Conservation (phyloP, 2,113 vertebrate genomes). For the Lota lota region DNA sequence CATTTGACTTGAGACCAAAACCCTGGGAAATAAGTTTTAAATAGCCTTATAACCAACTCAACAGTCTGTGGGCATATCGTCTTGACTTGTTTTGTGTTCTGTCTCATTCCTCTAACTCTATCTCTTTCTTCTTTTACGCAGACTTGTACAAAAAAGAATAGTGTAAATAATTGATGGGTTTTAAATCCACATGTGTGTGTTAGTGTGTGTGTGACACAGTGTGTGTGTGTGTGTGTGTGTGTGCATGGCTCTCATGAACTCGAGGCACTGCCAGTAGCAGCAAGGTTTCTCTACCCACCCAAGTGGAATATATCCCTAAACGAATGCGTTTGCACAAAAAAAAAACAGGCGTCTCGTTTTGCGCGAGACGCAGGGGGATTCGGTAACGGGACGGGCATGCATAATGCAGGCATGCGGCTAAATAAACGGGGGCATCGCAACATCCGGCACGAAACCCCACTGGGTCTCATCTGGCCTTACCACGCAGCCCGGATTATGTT, state of each 20-base stretch:
- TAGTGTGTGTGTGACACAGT: background rate
- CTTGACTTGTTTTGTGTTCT: too few species aligned
- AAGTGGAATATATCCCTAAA: constrained; percentile 63
- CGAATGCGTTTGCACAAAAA: constrained; percentile 65
- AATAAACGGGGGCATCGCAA: constrained; percentile 52
- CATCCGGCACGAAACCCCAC: constrained; percentile 37
- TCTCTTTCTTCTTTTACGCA: background rate
- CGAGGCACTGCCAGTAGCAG: constrained; percentile 15
- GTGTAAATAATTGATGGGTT: too few species aligned
- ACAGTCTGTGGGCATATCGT: too few species aligned
- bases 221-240: constrained; percentile 4
- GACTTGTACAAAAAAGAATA: too few species aligned
- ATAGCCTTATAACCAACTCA: too few species aligned
- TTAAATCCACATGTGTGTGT: background rate
- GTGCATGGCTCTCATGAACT: constrained; percentile 18
- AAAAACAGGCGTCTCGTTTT: constrained; percentile 57
- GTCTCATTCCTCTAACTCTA: too few species aligned
- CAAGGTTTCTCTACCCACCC: constrained; percentile 29
- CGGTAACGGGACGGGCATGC: constrained; percentile 62
- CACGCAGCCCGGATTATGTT: background rate
- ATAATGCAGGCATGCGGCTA: constrained; percentile 60
- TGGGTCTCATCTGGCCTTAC: constrained; percentile 2
- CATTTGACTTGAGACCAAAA: too few species aligned
- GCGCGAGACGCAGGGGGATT: constrained; percentile 53
- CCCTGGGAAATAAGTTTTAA: too few species aligned